Percentiles rank a stretch among this genome's conserved stretches.
phyloP scores from a whole-genome alignment of 2,888 invertebrate species.

The Anthrax anthrax region DNA sequence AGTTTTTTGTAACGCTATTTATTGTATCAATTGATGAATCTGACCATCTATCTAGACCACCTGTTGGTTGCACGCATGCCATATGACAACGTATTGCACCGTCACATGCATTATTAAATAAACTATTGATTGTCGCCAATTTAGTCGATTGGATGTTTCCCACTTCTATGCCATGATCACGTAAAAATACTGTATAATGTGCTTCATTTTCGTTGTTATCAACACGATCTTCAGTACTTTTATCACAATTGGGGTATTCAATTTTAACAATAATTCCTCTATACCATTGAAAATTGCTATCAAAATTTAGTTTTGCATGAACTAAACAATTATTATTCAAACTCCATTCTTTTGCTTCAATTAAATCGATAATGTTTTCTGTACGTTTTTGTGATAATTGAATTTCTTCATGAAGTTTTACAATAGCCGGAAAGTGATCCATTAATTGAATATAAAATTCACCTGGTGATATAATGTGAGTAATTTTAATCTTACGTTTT shows the following conservation, averaged over 20 bases:
- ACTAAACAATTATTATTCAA: conserved; percentile 39
- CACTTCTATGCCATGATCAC: conserved; percentile 45
- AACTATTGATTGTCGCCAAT: conserved; percentile 38
- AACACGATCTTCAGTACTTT: neutral
- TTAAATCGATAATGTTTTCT: neutral
- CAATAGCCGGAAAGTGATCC: conserved; percentile 35
- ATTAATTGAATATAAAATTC: conserved; percentile 44
- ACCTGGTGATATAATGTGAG: conserved; percentile 41
- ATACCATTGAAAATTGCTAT: conserved; percentile 45
- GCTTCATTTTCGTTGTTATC: conserved; percentile 18
- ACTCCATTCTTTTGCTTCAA: conserved; percentile 33
- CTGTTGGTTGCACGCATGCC: conserved; percentile 53
- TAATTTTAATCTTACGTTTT: conserved; percentile 31
- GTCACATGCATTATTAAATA: conserved; percentile 39
- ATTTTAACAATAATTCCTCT: conserved; percentile 35
- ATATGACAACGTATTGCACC: conserved; percentile 53
- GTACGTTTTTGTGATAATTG: conserved; percentile 26
- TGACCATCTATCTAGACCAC: conserved; percentile 36
- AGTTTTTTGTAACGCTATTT: conserved; percentile 38
- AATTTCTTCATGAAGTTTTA: conserved; percentile 38
- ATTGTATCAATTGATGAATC: conserved; percentile 42
- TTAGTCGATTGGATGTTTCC: conserved; percentile 35
- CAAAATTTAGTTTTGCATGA: conserved; percentile 28
- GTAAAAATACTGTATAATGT: conserved; percentile 40
- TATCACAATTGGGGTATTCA: conserved; percentile 21